phyloP scores from a whole-genome alignment of 2,113 vertebrate genomes.

The Epinephelus cyanopodus region DNA sequence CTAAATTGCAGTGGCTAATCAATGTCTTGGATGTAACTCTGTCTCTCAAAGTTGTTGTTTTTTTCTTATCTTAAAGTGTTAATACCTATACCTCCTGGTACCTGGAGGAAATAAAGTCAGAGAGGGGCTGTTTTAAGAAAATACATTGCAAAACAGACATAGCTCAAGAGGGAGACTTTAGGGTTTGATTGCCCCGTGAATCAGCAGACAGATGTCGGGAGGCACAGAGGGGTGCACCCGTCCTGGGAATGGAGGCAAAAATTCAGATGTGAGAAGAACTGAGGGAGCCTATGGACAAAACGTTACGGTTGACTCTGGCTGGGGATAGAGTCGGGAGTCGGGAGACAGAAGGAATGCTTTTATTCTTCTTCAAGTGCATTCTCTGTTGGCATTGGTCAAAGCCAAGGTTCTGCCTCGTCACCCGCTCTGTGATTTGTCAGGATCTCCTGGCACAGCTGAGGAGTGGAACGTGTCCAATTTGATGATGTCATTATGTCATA shows the following conservation, averaged over 20 bases:
- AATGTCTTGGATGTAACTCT: no score
- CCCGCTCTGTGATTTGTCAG: neutral
- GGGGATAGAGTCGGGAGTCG: no score
- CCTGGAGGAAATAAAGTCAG: neutral
- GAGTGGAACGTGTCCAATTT: no score
- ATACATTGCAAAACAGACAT: neutral
- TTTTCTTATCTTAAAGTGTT: no score
- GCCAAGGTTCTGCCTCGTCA: no score
- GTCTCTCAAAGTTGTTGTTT: no score
- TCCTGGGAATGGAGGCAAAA: neutral
- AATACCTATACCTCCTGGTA: neutral
- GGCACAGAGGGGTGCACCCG: neutral
- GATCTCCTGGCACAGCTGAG: neutral
- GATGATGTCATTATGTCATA: no score
- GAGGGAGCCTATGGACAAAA: neutral
- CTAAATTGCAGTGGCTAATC: no score
- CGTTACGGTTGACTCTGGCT: no score
- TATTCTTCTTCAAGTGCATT: no score
- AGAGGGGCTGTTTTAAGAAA: neutral
- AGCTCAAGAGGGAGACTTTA: neutral
- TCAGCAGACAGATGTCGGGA: neutral
- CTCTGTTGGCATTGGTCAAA: no score
- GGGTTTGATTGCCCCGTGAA: neutral
- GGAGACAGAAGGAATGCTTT: no score
- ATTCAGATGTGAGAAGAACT: neutral